phyloP scores from a whole-genome alignment of 1,140 invertebrate species.

The Belonocnema kinseyi region DNA sequence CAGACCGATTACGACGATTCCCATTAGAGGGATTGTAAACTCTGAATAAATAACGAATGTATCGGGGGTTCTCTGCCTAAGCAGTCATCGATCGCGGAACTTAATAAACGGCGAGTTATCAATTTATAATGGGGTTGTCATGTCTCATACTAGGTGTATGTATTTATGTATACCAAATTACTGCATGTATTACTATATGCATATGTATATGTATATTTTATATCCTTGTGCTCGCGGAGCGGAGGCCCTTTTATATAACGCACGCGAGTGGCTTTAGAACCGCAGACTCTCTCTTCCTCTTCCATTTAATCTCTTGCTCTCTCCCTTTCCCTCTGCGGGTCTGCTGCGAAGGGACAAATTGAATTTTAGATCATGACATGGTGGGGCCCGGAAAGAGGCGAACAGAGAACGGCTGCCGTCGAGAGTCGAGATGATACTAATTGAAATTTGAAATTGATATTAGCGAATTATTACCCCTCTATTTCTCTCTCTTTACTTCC shows the following conservation, averaged over 20 bases:
- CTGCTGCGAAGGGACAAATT: slow-evolving; percentile 73
- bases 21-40: slow-evolving; percentile 74
- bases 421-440: slow-evolving; percentile 76
- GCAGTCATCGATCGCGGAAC: slow-evolving; percentile 73
- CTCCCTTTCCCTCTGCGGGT: slow-evolving; percentile 55
- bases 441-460: slow-evolving; percentile 78
- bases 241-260: slow-evolving; percentile 54
- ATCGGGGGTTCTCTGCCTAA: slow-evolving; percentile 70
- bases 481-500: slow-evolving; percentile 62
- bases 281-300: slow-evolving; percentile 37
- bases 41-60: slow-evolving; percentile 75
- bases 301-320: slow-evolving; percentile 35
- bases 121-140: slow-evolving; percentile 71
- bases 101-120: slow-evolving; percentile 74
- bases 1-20: slow-evolving; percentile 70
- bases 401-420: slow-evolving; percentile 59
- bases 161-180: slow-evolving; percentile 41
- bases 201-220: slow-evolving; percentile 49
- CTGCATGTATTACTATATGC: slow-evolving; percentile 58
- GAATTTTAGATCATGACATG: slow-evolving; percentile 76
- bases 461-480: slow-evolving; percentile 72
- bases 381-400: slow-evolving; percentile 55
- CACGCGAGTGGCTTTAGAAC: slow-evolving; percentile 59
- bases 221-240: slow-evolving; percentile 53
- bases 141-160: slow-evolving; percentile 61